Base-by-base conservation (phyloP, 2,888 invertebrate species). In the Thelaira solivaga region DNA sequence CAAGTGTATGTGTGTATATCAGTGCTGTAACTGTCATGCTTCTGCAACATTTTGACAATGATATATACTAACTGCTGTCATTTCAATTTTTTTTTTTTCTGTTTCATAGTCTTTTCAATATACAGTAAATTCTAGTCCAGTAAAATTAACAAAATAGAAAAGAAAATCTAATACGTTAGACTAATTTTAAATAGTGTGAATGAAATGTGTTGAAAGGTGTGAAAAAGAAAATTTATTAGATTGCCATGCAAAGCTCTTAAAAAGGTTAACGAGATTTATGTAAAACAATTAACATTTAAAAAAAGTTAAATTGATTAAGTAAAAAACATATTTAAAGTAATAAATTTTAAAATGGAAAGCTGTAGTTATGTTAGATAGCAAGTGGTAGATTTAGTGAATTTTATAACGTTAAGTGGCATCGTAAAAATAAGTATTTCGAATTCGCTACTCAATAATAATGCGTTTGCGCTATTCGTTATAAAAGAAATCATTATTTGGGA, bases 161-260 rank as follows among this genome's bases (percentile, higher is more conserved):
- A 41, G 20, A 24, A 29, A 62, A 22, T 20, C 6, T 34, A 47
- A 51, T 34, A 34, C 20, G 20, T 55, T 16, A 13, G 29, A 64
- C 39, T 47, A 13, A 16, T 10, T 39, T 16, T n/a, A 47, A n/a
- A 18, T 49, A 84, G 82, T 84, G 83, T 85, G 83, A n/a, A n/a
- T n/a, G n/a, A 84, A 83, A 84, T 83, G 83, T 82, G 85, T 83
- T 86, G 85, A 86, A 84, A 86, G 86, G 86, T 86, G 87, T 86
- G 84, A 85, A 86, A 85, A 86, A 85, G 83, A 85, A 85, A 86
- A 86, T 85, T 86, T 86, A 84, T 82, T 86, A 79, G 31, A 57
- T 49, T 49, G 41, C 45, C n/a, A 49, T 57, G 57, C 31, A 65
- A 57, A 73, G 55, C 24, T 31, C 18, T 43, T 16, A 57, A 10